These are phyloP conservation scores for Eueremaeus valkanovi DNA, from an alignment of 2,888 invertebrate genomes.

Conservation along the genomic window DNA sequence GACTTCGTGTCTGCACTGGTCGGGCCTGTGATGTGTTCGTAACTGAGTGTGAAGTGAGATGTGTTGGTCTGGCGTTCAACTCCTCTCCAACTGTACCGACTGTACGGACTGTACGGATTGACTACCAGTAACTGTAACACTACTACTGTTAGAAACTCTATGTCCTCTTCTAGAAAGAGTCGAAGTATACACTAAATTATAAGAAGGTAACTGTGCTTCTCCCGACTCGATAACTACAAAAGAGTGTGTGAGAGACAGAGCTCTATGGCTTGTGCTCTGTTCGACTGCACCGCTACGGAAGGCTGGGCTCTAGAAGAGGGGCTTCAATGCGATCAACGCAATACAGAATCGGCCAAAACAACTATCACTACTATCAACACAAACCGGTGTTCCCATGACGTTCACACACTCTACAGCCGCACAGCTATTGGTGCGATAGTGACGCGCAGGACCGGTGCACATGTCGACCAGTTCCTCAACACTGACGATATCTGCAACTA, in stretches of 20 bases:
- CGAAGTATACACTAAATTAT: neutral
- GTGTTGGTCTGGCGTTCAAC: too few species aligned
- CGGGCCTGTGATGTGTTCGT: too few species aligned
- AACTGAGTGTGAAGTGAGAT: too few species aligned
- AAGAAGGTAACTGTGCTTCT: too few species aligned
- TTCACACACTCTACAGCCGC: neutral
- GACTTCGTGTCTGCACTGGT: too few species aligned
- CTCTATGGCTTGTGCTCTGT: too few species aligned
- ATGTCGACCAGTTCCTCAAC: neutral
- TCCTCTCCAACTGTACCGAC: too few species aligned
- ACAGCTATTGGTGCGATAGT: neutral
- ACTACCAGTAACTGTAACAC: neutral
- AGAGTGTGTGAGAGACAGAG: neutral
- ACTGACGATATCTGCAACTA: neutral
- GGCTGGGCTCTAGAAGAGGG: neutral
- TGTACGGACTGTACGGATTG: too few species aligned
- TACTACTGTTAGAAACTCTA: conserved; percentile 5
- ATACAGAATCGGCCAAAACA: neutral
- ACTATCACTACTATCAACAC: neutral
- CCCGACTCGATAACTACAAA: neutral
- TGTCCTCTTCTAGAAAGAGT: conserved; percentile 5
- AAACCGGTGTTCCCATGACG: conserved; percentile 6
- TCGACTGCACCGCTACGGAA: neutral
- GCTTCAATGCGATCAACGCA: neutral
- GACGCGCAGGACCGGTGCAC: neutral